Evolutionary conservation across 2,888 invertebrate species (phyloP).

Genomic region (Limnephilus lunatus): DNA sequence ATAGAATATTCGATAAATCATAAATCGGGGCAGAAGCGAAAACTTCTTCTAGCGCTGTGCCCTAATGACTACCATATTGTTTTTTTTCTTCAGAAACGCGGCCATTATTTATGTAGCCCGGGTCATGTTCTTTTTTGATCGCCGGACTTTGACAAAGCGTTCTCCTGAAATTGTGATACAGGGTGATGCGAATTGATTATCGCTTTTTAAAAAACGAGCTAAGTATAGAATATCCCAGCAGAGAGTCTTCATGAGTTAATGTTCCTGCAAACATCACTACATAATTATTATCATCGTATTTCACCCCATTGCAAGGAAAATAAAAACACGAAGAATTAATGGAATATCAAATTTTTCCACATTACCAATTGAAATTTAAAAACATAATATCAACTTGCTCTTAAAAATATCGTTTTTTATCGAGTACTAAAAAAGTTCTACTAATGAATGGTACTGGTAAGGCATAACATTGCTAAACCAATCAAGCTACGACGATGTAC

Average conservation of each 20-base stretch:
- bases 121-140: constrained; percentile 46
- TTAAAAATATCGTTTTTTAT: no score
- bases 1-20: constrained; percentile 30
- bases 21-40: constrained; percentile 21
- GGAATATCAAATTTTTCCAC: no score
- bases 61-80: constrained; percentile 39
- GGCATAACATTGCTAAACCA: no score
- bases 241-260: not conserved
- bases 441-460: no score
- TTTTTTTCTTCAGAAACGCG: constrained; percentile 24
- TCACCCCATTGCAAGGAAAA: no score
- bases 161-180: constrained; percentile 1
- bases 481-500: no score
- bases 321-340: no score
- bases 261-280: no score
- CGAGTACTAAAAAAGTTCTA: no score
- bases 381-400: no score
- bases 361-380: no score
- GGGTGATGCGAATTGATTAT: not conserved
- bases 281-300: no score
- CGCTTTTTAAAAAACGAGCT: not conserved
- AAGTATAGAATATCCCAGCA: not conserved
- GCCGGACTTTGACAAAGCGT: constrained; percentile 49
- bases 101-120: constrained; percentile 44
- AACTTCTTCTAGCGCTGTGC: constrained; percentile 12